These are phyloP conservation scores for Triops cancriformis DNA, from an alignment of 1,140 invertebrate genomes.

Conservation along the genomic window DNA sequence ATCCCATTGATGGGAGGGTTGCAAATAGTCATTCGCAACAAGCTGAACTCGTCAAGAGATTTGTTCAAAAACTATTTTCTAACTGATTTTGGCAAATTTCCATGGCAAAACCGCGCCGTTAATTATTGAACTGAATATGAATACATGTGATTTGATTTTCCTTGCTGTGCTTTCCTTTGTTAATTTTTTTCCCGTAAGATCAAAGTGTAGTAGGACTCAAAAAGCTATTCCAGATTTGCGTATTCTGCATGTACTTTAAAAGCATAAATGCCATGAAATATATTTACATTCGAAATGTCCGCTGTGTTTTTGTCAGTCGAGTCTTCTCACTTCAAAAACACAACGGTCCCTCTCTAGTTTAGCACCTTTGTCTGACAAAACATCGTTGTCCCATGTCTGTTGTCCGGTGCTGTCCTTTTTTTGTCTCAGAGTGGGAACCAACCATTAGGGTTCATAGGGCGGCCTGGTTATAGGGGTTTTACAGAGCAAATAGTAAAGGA, in stretches of 20 bases:
- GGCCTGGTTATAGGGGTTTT: no score
- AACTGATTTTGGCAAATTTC: no score
- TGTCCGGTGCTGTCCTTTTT: neutral
- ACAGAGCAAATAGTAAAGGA: neutral
- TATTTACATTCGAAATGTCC: neutral
- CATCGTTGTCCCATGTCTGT: neutral
- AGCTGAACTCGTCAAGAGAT: neutral
- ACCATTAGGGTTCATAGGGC: neutral
- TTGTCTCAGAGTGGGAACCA: neutral
- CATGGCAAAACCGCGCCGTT: constrained; percentile 16
- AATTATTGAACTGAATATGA: neutral
- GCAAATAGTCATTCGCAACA: constrained; percentile 6
- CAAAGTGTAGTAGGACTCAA: neutral
- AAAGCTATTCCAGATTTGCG: neutral
- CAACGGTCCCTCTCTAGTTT: neutral
- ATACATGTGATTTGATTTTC: neutral
- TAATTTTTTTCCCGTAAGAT: neutral
- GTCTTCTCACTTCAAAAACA: no score
- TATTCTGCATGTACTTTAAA: neutral
- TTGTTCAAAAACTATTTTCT: constrained; percentile 20
- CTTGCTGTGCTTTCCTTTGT: neutral
- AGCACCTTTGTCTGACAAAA: no score
- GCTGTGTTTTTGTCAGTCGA: neutral
- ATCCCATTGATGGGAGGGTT: neutral
- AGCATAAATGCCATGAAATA: neutral